Evolutionary conservation across 2,888 invertebrate species (phyloP).

Genomic region (Harpalus rubripes): DNA sequence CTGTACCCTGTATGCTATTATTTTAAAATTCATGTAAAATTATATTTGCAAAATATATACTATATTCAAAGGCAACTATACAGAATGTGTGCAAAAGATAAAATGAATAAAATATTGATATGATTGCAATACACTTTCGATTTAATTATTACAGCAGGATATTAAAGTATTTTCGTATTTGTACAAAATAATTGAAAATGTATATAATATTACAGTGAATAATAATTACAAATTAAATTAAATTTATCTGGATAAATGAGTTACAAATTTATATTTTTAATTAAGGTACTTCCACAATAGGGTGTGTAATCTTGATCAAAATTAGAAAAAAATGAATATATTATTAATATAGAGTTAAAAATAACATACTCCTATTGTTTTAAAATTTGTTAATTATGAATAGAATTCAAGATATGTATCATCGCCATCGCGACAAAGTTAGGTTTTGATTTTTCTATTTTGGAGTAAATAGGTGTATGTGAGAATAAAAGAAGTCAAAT

Average conservation of each 20-base stretch:
- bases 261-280: too few relatives aligned
- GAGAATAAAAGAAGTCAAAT: too few relatives aligned
- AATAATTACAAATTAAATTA: neutral
- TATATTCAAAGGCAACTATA: neutral
- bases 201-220: neutral
- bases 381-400: too few relatives aligned
- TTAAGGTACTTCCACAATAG: too few relatives aligned
- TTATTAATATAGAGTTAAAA: too few relatives aligned
- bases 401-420: too few relatives aligned
- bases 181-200: neutral
- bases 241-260: neutral
- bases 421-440: too few relatives aligned
- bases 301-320: too few relatives aligned
- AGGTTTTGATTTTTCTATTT: too few relatives aligned
- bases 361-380: too few relatives aligned
- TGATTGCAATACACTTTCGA: neutral
- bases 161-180: neutral
- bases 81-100: neutral
- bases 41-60: neutral
- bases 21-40: neutral
- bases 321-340: too few relatives aligned
- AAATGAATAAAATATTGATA: neutral
- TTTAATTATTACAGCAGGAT: neutral
- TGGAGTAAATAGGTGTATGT: too few relatives aligned
- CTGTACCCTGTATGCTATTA: neutral